Evolutionary conservation across 2,113 vertebrate species (phyloP).

Genomic region (Epinephelus lanceolatus): DNA sequence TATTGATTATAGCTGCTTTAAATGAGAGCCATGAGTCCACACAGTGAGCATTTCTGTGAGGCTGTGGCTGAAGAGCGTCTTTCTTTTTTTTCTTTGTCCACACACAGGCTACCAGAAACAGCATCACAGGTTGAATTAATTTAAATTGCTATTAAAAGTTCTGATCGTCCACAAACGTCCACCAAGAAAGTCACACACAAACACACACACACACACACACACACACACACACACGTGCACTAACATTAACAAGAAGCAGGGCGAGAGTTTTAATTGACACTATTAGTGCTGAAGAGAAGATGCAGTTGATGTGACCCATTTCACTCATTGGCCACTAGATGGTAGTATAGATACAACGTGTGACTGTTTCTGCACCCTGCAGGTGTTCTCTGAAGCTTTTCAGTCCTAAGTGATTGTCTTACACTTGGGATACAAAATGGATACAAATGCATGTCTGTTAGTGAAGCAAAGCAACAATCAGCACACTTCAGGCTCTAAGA

Average conservation of each 20-base stretch:
- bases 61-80: neutral
- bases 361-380: neutral
- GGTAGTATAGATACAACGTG: conserved; percentile 1
- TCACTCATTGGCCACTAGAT: conserved; percentile 47
- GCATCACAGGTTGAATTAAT: too few species aligned
- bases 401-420: neutral
- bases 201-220: neutral
- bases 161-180: neutral
- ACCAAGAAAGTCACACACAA: neutral
- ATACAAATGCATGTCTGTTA: too few species aligned
- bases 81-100: neutral
- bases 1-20: neutral
- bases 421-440: neutral
- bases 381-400: neutral
- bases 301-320: neutral
- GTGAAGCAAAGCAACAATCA: neutral
- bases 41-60: neutral
- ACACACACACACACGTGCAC: too few species aligned
- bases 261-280: neutral
- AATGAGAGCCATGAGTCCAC: neutral
- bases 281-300: neutral
- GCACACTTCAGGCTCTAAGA: neutral
- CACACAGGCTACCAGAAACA: neutral
- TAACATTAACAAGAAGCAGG: neutral
- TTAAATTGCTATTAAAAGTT: neutral